Evolutionary conservation across 2,797 vertebrate species (phyloP), one percentile per base, ranked within the genome.

Genomic region (Tamandua tetradactyla): DNA sequence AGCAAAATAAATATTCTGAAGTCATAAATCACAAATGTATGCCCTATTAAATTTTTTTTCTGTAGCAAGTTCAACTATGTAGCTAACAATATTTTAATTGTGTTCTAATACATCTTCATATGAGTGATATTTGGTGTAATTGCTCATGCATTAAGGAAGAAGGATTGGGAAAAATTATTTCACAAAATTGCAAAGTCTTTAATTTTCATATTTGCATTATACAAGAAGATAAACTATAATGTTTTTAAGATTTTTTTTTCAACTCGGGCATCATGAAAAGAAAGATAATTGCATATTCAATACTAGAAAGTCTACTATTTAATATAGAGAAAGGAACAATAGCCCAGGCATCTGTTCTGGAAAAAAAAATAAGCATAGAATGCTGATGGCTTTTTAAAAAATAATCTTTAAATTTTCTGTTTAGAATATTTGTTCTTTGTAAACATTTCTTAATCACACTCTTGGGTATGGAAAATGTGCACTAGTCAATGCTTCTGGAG

Each of bases 41-140:
- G 32, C 15, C 40, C 81, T 57, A 0, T 30, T 68, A 40, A 87
- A 37, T 52, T 86, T 81, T 79, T 79, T 47, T 47, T 47, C 7
- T 47, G 11, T 47, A 11, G 57, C 22, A 86, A 81, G 4, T 95
- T 93, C 25, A 44, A 79, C 82, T 74, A 61, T 52, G 23, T 40
- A 66, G 66, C 59, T 74, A 64, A 79, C 87, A 80, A 59, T 23
- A 85, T 84, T 84, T 87, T 93, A 93, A 55, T 89, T 68, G 49
- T 18, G 93, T 93, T 94, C 64, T 44, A 82, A 74, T 69, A 23
- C 11, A 90, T 97, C 93, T 94, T 27, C 82, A 92, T 90, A 66
- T 35, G 74, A 90, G 94, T 90, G 47, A 92, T 7, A 1, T 52
- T 93, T 52, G 32, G 10, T 59, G 57, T 94, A 57, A 66, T 82